Conservation (phyloP, 2,888 invertebrate genomes). For the Ochropleura plecta region DNA sequence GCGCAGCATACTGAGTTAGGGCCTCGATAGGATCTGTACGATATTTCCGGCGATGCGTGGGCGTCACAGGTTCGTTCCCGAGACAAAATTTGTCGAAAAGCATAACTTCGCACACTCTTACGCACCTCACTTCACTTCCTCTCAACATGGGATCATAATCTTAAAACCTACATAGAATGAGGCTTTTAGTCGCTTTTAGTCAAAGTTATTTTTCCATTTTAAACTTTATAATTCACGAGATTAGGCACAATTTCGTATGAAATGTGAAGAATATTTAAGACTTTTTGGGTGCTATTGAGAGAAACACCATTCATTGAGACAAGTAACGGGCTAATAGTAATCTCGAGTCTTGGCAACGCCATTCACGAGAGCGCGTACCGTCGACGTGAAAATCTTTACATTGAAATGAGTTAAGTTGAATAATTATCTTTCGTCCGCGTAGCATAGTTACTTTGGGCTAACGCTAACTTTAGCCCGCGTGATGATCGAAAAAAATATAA, state of each 20-base stretch:
- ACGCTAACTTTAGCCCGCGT: too few species aligned
- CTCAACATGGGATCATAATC: conserved; percentile 76
- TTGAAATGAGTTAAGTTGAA: conserved; percentile 40
- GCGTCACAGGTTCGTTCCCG: conserved; percentile 80
- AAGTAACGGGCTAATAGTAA: conserved; percentile 89
- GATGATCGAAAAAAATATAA: too few species aligned
- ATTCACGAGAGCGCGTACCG: conserved; percentile 85
- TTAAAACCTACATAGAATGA: conserved; percentile 75
- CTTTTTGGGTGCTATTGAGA: conserved; percentile 79
- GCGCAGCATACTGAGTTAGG: conserved; percentile 80
- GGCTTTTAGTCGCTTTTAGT: conserved; percentile 66
- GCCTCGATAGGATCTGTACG: conserved; percentile 83
- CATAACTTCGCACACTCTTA: conserved; percentile 82
- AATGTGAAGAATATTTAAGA: conserved; percentile 71
- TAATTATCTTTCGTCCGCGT: conserved; percentile 2
- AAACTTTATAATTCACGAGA: conserved; percentile 68
- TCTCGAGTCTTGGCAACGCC: conserved; percentile 85
- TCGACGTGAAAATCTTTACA: conserved; percentile 69
- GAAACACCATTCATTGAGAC: conserved; percentile 88
- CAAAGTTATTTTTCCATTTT: conserved; percentile 52
- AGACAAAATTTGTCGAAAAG: conserved; percentile 73
- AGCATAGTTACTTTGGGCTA: too few species aligned
- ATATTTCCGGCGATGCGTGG: conserved; percentile 87
- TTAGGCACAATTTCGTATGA: conserved; percentile 72
- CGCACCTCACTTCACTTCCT: conserved; percentile 79